Evolutionary conservation across 2,797 vertebrate genomes (phyloP), one percentile per base, ranked within the genome.

Genomic region (Dromococcyx pavoninus): DNA sequence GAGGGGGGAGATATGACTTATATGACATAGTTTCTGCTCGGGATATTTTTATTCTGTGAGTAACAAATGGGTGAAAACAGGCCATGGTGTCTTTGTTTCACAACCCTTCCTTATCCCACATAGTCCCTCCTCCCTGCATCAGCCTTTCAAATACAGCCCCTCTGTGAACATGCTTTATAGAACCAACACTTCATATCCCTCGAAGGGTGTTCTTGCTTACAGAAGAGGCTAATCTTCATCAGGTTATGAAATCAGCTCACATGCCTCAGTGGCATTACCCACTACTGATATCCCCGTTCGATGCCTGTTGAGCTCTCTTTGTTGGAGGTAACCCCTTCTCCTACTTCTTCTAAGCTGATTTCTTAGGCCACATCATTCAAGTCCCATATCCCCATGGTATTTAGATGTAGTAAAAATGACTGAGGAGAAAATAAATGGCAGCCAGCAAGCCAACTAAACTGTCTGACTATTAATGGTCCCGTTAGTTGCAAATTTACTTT

Each of bases 221-320:
- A 75, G 93, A 50, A 62, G 33, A 39, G 37, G 44, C 73, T 95
- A 86, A 94, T 91, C 92, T 80, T 75, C 37, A 15, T 8, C 23
- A 41, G 79, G 92, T 93, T 96, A 95, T 77, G 92, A 95, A 95
- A 91, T 80, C 93, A 81, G 76, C 73, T 95, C 94, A 94, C 93
- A 96, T 83, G 92, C 91, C 58, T 53, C 87, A 56, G 67, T 33
- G 28, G 93, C 37, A 71, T 91, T 91, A 61, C 53, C 78, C 74
- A 46, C 78, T 41, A 37, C 84, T 70, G 84, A 74, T 57, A 81
- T 39, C 74, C 61, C 5, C 0, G 1, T 57, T 67, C 44, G 53
- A 83, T 78, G 58, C 80, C 67, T 0, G 0, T 77, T 57, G 85
- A 95, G 93, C 82, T 91, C 24, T 79, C 79, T 96, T 91, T 95